A percentile compares a stretch with the other conserved stretches of the same genome.
Evolutionary conservation across 2,797 vertebrate genomes (phyloP).

Genomic region (Galaxias olidus): DNA sequence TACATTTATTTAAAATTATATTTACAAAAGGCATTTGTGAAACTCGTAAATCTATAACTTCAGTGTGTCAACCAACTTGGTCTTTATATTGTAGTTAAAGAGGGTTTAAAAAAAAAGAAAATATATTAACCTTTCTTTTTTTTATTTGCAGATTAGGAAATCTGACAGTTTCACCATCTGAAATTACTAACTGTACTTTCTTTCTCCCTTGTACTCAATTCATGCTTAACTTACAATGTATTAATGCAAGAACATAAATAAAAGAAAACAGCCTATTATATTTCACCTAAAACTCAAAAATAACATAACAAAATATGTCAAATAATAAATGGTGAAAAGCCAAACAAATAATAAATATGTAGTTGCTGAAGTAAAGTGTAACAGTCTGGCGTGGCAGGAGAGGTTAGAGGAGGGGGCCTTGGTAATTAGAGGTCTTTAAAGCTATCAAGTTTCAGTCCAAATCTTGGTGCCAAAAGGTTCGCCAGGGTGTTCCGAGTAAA

Average conservation of each 20-base stretch:
- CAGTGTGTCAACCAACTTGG: slow-evolving; percentile 47
- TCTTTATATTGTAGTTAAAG: slow-evolving; percentile 57
- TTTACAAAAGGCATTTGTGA: slow-evolving; percentile 72
- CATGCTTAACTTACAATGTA: slow-evolving; percentile 44
- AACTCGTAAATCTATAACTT: slow-evolving; percentile 67
- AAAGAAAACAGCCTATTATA: slow-evolving; percentile 18
- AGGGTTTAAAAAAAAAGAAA: background rate
- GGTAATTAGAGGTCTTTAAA: slow-evolving; percentile 33
- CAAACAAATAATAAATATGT: slow-evolving; percentile 36
- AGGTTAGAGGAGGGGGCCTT: slow-evolving; percentile 25
- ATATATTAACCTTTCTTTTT: slow-evolving; percentile 5
- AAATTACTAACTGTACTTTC: too few species aligned
- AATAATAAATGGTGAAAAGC: slow-evolving; percentile 44
- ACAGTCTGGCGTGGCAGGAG: slow-evolving; percentile 56
- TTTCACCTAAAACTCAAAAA: slow-evolving; percentile 31
- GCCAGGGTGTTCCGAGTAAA: slow-evolving; percentile 18
- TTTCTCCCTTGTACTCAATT: background rate
- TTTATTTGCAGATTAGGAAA: slow-evolving; percentile 15
- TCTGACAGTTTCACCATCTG: slow-evolving; percentile 18
- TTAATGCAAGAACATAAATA: slow-evolving; percentile 61
- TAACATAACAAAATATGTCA: slow-evolving; percentile 19
- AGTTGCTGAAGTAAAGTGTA: slow-evolving; percentile 52
- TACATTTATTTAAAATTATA: slow-evolving; percentile 66
- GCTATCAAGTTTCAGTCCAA: slow-evolving; percentile 50
- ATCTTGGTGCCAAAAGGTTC: slow-evolving; percentile 50